Base-by-base conservation (phyloP, 1,140 invertebrate genomes). In the Venturia canescens region DNA sequence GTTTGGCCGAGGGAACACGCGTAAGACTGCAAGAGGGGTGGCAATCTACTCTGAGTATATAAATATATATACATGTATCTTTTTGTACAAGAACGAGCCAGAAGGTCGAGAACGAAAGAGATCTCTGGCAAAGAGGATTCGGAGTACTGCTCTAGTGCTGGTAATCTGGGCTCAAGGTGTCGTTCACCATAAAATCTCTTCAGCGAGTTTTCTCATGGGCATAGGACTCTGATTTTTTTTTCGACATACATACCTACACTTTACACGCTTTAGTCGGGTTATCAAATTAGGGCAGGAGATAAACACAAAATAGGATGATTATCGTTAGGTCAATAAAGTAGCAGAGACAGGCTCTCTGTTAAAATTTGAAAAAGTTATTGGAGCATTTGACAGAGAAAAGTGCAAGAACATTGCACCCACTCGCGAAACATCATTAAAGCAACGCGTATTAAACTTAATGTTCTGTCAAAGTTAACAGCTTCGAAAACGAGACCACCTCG, bases 61-160 rank as follows among this genome's bases (percentile, higher is more conserved):
- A n/a, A n/a, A n/a, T n/a, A 31, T 60, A 60, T 60, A 60, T 31
- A 34, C 31, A 18, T 69, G 3, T 31, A 31, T 63, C 21, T 63
- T n/a, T n/a, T 1, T 57, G 53, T 27, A 44, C 6, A 50, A 21
- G 70, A 23, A 72, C 38, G 23, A 72, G 70, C 38, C 15, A 21
- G 21, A 72, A 72, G 70, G 70, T 23, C 38, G 31, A 70, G 53
- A 21, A 21, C 4, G 60, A 66, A 27, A 66, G 21, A 66, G 67
- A 81, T 84, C 76, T 78, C 72, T 78, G 85, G 84, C 84, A 91
- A 90, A 89, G 89, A 88, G 86, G 89, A 90, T 91, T 87, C 83
- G 78, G 81, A 81, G 78, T 23, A 34, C 67, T 70, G 70, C 70
- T 44, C 29, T 70, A 70, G 70, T 85, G 80, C 83, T 82, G 85